Evolutionary conservation across 2,888 invertebrate species (phyloP).

Genomic region (Philopedon plagiatum): DNA sequence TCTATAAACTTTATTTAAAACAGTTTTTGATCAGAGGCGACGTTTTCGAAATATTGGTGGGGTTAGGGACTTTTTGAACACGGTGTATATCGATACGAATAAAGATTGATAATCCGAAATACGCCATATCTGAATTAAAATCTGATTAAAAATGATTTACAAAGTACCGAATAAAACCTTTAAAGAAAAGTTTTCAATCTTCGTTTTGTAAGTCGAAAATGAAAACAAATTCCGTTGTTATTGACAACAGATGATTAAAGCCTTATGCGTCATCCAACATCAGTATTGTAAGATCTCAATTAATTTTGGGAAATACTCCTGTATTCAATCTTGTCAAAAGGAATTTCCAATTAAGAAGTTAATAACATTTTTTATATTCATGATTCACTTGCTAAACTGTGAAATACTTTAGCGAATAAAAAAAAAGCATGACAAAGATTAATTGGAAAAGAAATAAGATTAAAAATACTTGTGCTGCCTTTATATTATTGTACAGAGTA

Average conservation of each 20-base stretch:
- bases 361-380: not conserved
- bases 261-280: not conserved
- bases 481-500: too few relatives aligned
- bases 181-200: not conserved
- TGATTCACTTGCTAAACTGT: not conserved
- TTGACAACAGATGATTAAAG: conserved; percentile 2
- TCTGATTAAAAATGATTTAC: too few relatives aligned
- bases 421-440: too few relatives aligned
- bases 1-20: too few relatives aligned
- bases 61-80: too few relatives aligned
- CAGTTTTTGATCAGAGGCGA: too few relatives aligned
- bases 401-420: not conserved
- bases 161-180: not conserved
- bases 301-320: not conserved
- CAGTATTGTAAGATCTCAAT: not conserved
- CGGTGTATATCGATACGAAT: too few relatives aligned
- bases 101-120: too few relatives aligned
- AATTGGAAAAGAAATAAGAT: too few relatives aligned
- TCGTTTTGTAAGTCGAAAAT: not conserved
- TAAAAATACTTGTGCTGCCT: too few relatives aligned
- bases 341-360: conserved; percentile 3
- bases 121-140: too few relatives aligned
- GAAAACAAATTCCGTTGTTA: not conserved
- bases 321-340: not conserved
- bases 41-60: too few relatives aligned